phyloP scores from a whole-genome alignment of 1,140 invertebrate species.

The Antheraea mylitta region DNA sequence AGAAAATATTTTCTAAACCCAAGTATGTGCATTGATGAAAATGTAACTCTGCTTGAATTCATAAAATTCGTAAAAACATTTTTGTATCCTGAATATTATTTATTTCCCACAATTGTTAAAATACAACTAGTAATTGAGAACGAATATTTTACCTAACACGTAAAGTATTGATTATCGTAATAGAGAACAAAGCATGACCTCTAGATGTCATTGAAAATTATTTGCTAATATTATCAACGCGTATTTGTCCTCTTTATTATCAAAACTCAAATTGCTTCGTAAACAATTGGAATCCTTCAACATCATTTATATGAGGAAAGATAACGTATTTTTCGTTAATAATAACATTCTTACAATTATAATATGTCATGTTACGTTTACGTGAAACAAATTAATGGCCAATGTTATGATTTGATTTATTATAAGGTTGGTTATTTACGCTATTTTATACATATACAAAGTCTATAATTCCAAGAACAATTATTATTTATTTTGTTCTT shows the following conservation, averaged over 20 bases:
- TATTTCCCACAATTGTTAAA: too few relatives aligned
- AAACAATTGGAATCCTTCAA: slow-evolving; percentile 10
- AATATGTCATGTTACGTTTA: neutral
- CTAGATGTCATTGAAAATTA: slow-evolving; percentile 5
- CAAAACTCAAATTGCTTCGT: slow-evolving; percentile 7
- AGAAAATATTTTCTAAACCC: neutral
- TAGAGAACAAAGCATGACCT: neutral
- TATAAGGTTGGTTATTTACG: neutral
- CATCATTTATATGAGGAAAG: slow-evolving; percentile 1
- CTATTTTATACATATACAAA: too few relatives aligned
- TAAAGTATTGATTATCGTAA: neutral
- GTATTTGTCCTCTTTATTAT: slow-evolving; percentile 6
- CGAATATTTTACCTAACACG: neutral
- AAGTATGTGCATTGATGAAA: too few relatives aligned
- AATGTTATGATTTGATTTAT: neutral
- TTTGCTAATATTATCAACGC: slow-evolving; percentile 13
- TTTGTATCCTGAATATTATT: neutral
- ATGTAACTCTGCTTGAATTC: neutral
- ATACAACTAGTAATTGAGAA: neutral
- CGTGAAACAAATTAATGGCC: neutral
- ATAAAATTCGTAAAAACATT: neutral
- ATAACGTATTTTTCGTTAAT: neutral
- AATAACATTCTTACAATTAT: neutral
- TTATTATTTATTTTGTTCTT: too few relatives aligned
- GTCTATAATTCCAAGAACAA: too few relatives aligned